Conservation (phyloP, 2,113 vertebrate species). For the Apodemus speciosus region DNA sequence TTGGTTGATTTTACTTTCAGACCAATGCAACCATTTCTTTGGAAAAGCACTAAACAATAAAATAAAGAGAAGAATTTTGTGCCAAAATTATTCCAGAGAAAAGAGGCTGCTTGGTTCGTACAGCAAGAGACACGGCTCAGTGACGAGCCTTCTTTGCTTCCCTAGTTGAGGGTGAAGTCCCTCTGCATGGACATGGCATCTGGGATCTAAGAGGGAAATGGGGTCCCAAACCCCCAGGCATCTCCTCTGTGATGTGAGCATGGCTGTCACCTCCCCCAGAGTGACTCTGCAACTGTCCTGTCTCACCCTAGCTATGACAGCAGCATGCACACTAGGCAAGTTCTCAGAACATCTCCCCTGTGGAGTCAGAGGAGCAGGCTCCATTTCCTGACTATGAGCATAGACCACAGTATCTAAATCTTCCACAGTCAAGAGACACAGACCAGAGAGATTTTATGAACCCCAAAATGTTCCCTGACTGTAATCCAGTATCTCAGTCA, state of each 20-base stretch:
- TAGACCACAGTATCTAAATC: fast-evolving
- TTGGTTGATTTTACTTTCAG: neutral
- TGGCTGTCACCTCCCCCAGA: neutral
- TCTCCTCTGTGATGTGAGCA: neutral
- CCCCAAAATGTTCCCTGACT: too few relatives aligned
- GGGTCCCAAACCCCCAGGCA: fast-evolving
- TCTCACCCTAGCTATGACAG: fast-evolving
- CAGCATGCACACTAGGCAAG: fast-evolving
- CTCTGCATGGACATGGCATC: neutral
- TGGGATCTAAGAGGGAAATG: neutral
- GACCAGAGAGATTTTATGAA: too few relatives aligned
- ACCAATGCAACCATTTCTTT: neutral
- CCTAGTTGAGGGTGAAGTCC: too few relatives aligned
- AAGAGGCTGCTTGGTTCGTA: neutral
- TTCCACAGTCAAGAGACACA: neutral
- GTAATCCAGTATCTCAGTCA: neutral
- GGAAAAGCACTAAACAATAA: neutral
- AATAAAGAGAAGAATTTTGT: too few relatives aligned
- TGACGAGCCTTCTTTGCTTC: neutral
- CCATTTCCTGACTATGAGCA: too few relatives aligned
- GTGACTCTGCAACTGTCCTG: fast-evolving
- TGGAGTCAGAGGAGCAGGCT: fast-evolving
- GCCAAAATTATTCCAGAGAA: neutral
- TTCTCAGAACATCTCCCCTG: fast-evolving
- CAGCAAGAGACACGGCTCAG: neutral